A percentile compares a stretch with the other conserved stretches of the same genome.
These are phyloP conservation scores for Drosophila micromelanica DNA, from an alignment of 1,140 invertebrate species.

Conservation along the genomic window DNA sequence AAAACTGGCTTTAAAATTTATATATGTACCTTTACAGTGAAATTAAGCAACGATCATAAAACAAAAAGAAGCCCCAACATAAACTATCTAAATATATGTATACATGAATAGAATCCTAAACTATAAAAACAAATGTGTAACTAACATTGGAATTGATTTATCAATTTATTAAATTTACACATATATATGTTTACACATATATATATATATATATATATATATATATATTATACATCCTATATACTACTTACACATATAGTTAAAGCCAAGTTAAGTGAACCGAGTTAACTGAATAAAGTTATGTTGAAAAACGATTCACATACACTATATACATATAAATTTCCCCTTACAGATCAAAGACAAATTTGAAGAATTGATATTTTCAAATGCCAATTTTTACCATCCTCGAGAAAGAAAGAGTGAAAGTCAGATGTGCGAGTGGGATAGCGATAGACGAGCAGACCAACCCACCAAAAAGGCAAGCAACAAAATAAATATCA, in stretches of 20 bases:
- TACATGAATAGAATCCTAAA: not conserved
- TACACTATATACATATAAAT: not conserved
- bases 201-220: not conserved
- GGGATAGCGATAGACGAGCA: not conserved
- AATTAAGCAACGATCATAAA: slow-evolving; percentile 4
- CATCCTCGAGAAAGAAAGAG: not conserved
- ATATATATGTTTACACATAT: slow-evolving; percentile 10
- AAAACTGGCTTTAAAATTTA: slow-evolving; percentile 61
- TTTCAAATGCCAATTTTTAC: not conserved
- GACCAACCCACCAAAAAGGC: slow-evolving; percentile 26
- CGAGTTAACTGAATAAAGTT: slow-evolving; percentile 10
- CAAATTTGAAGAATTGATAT: not conserved
- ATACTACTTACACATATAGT: slow-evolving; percentile 2
- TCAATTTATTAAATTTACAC: slow-evolving; percentile 17
- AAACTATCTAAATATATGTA: not conserved
- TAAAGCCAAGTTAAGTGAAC: slow-evolving; percentile 31
- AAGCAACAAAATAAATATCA: slow-evolving; percentile 5
- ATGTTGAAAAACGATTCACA: slow-evolving; percentile 3
- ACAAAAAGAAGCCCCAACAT: slow-evolving; percentile 3
- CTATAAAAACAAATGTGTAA: slow-evolving; percentile 5
- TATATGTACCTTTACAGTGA: slow-evolving; percentile 4
- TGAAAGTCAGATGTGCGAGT: not conserved
- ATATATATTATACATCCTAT: not conserved
- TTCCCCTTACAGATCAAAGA: not conserved
- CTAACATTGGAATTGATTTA: slow-evolving; percentile 26